These are phyloP conservation scores for Scarus forsteni DNA, from an alignment of 2,797 vertebrate genomes.

Conservation along the genomic window DNA sequence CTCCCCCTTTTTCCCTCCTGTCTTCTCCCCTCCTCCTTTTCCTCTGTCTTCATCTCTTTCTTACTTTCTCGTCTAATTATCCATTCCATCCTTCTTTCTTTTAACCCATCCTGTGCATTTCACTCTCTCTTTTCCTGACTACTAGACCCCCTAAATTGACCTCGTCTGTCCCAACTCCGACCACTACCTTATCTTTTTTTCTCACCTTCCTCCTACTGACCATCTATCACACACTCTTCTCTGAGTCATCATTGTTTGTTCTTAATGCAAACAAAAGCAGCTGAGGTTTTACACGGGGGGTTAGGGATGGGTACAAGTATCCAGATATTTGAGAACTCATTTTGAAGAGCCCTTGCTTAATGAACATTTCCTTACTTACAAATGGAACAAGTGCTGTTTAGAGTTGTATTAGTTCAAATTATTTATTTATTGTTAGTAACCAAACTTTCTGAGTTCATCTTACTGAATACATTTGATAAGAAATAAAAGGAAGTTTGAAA, in stretches of 20 bases:
- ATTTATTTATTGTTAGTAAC: too few relatives aligned
- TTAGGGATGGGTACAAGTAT: not conserved
- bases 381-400: too few relatives aligned
- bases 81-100: conserved; percentile 9
- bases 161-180: not conserved
- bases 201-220: conserved; percentile 17
- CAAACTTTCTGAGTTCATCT: too few relatives aligned
- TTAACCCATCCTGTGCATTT: conserved; percentile 24
- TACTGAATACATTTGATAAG: too few relatives aligned
- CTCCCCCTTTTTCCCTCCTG: conserved; percentile 7
- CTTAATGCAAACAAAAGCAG: conserved; percentile 7
- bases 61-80: conserved; percentile 24
- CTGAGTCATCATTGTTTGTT: conserved; percentile 22
- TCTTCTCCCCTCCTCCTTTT: conserved; percentile 24
- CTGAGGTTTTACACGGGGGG: not conserved
- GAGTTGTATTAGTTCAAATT: too few relatives aligned
- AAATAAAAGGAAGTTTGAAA: too few relatives aligned
- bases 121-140: not conserved
- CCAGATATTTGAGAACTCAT: too few relatives aligned
- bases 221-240: conserved; percentile 36
- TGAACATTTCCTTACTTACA: too few relatives aligned
- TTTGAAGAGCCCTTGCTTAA: too few relatives aligned
- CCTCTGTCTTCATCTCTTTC: conserved; percentile 40
- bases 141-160: conserved; percentile 17
- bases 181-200: not conserved